Conservation (phyloP, 2,888 invertebrate species). For the Ptychoptera contaminata region DNA sequence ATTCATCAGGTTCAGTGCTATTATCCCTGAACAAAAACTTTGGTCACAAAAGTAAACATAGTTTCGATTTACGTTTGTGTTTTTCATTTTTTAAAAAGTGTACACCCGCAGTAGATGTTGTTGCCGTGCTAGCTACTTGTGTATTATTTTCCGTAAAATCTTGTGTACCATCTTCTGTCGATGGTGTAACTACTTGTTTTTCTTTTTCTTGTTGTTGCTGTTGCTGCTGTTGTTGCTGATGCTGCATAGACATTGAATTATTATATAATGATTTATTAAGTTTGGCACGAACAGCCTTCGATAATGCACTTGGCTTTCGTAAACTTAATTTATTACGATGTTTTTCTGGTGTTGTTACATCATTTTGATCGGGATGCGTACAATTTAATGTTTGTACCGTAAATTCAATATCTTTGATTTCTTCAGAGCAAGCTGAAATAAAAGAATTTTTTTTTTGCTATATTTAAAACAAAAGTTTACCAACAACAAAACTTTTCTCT, state of each 20-base stretch:
- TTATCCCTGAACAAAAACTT: slow-evolving; percentile 15
- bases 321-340: slow-evolving; percentile 29
- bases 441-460: slow-evolving; percentile 12
- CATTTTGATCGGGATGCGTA: slow-evolving; percentile 31
- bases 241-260: slow-evolving; percentile 12
- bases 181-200: not conserved
- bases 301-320: slow-evolving; percentile 35
- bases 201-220: not conserved
- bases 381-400: slow-evolving; percentile 77
- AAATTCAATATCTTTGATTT: slow-evolving; percentile 73
- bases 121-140: not conserved
- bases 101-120: slow-evolving; percentile 1
- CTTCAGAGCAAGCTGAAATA: slow-evolving; percentile 51
- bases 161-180: slow-evolving; percentile 1
- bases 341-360: slow-evolving; percentile 31
- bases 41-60: slow-evolving; percentile 33
- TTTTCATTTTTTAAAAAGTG: slow-evolving; percentile 1
- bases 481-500: too few species aligned
- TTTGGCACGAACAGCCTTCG: slow-evolving; percentile 37
- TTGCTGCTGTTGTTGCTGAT: not conserved
- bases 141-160: slow-evolving; percentile 6
- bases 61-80: slow-evolving; percentile 22
- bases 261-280: slow-evolving; percentile 38
- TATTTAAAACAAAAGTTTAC: too few species aligned
- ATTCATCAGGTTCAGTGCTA: not conserved